Evolutionary conservation across 2,113 vertebrate species (phyloP).

Genomic region (Butorides virescens): DNA sequence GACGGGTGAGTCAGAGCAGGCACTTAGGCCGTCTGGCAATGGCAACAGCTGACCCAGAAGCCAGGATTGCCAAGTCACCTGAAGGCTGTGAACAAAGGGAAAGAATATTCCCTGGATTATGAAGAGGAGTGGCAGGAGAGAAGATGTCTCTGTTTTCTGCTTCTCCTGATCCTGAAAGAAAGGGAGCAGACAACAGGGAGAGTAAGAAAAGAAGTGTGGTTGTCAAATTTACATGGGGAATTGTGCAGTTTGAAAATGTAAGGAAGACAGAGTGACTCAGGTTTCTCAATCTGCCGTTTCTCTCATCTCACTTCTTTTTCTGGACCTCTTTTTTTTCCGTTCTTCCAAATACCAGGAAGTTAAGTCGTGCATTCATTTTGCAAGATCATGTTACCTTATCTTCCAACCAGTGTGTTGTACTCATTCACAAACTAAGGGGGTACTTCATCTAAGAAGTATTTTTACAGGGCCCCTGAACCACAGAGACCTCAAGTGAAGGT

Average conservation of each 20-base stretch:
- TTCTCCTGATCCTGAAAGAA: not conserved
- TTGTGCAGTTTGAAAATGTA: not conserved
- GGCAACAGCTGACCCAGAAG: not conserved
- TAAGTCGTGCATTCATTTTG: not conserved
- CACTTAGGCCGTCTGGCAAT: not conserved
- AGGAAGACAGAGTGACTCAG: not conserved
- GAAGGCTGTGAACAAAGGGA: not conserved
- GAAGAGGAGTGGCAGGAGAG: not conserved
- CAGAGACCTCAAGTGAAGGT: constrained; percentile 83
- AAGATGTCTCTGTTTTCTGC: not conserved
- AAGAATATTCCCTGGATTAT: not conserved
- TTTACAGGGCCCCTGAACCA: constrained; percentile 80
- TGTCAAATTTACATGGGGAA: not conserved
- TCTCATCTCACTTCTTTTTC: not conserved
- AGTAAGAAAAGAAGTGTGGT: not conserved
- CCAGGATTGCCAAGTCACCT: not conserved
- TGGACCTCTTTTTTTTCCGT: not conserved
- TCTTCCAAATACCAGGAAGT: not conserved
- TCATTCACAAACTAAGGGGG: not conserved
- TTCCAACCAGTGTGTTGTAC: not conserved
- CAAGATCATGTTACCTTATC: not conserved
- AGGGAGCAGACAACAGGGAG: not conserved
- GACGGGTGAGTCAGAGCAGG: not conserved
- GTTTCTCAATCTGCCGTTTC: not conserved
- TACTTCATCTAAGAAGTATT: not conserved